These are phyloP conservation scores for Rousettus leschenaultii DNA, from an alignment of 2,113 vertebrate species.

Conservation along the genomic window DNA sequence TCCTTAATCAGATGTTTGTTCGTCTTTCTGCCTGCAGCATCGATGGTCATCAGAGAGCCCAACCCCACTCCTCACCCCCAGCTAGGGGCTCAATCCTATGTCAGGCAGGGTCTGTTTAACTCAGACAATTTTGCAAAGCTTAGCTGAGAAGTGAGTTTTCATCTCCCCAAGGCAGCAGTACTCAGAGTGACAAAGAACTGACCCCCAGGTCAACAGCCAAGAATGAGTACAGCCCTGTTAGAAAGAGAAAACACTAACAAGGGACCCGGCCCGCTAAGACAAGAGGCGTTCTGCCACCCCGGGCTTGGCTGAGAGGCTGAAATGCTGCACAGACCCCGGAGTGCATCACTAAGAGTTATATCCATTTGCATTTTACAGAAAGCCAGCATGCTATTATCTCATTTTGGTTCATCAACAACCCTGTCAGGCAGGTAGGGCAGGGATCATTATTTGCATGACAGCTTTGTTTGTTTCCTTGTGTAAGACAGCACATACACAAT, in stretches of 20 bases:
- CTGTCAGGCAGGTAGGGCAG: neutral
- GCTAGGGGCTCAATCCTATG: constrained; percentile 62
- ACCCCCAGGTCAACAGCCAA: constrained; percentile 44
- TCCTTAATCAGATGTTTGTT: constrained; percentile 71
- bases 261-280: neutral
- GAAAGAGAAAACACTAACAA: neutral
- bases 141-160: constrained; percentile 72
- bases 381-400: neutral
- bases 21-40: constrained; percentile 63
- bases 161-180: constrained; percentile 65
- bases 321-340: neutral
- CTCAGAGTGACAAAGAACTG: constrained; percentile 80
- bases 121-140: constrained; percentile 74
- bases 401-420: neutral
- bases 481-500: neutral
- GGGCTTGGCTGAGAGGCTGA: neutral
- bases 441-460: neutral
- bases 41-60: constrained; percentile 64
- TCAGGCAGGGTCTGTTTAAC: constrained; percentile 68
- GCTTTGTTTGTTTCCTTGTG: neutral
- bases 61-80: neutral
- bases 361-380: neutral
- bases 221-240: neutral
- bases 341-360: fast-evolving
- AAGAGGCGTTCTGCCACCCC: neutral